Conservation (phyloP, 2,888 invertebrate species). For the Drosophila kanekoi region DNA sequence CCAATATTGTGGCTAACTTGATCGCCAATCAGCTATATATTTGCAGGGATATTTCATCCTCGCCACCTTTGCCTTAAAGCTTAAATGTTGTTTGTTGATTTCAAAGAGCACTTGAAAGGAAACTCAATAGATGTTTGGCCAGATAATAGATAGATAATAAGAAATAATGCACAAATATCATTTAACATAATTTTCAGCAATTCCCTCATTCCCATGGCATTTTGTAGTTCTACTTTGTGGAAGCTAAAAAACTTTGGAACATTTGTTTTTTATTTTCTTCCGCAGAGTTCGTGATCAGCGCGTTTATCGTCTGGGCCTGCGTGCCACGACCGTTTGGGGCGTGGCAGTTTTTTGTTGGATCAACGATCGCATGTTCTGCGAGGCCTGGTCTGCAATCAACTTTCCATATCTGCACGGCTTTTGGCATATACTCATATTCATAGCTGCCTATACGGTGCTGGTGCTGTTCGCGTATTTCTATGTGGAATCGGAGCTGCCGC, state of each 20-base stretch:
- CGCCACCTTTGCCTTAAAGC: no score
- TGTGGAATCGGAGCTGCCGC: slow-evolving; percentile 90
- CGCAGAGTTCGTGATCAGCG: slow-evolving; percentile 85
- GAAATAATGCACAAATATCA: no score
- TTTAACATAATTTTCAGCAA: no score
- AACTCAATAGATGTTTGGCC: no score
- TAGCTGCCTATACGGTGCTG: slow-evolving; percentile 91
- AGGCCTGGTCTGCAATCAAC: slow-evolving; percentile 91
- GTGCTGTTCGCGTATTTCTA: slow-evolving; percentile 93
- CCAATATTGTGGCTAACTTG: no score
- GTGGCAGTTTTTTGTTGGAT: slow-evolving; percentile 92
- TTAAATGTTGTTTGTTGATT: no score
- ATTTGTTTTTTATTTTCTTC: slow-evolving; percentile 4
- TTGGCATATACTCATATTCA: slow-evolving; percentile 93
- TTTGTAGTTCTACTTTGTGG: no score
- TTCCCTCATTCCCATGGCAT: no score
- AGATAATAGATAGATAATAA: no score
- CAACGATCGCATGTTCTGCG: slow-evolving; percentile 91
- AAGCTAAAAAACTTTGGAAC: background rate
- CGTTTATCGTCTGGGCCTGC: slow-evolving; percentile 90
- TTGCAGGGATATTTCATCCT: no score
- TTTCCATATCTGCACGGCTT: slow-evolving; percentile 93
- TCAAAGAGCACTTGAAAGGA: no score
- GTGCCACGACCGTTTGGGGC: slow-evolving; percentile 89
- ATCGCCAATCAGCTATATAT: no score